Conservation (phyloP, 2,113 vertebrate genomes). For the Coptodon rendalli region DNA sequence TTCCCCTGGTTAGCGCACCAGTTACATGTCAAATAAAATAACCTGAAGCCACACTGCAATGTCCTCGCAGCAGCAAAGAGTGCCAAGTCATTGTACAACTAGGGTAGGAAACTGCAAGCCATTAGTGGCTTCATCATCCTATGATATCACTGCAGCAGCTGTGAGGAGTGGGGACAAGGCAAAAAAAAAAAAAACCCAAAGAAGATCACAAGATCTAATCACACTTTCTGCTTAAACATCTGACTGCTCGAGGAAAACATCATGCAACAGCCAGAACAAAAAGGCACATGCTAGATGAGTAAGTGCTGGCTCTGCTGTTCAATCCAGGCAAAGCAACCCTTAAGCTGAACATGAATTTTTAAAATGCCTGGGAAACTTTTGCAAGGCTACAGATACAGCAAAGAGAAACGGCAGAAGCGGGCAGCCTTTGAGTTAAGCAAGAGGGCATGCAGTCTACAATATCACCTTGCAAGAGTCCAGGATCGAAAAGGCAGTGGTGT, state of each 20-base stretch:
- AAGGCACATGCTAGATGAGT: background rate
- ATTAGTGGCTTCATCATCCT: background rate
- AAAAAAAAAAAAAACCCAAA: fast-evolving
- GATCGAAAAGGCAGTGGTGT: background rate
- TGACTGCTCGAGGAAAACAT: background rate
- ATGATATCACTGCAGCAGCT: slow-evolving; percentile 24
- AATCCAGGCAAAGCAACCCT: background rate
- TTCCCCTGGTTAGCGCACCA: background rate
- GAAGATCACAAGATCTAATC: slow-evolving; percentile 33
- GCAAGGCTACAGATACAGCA: background rate
- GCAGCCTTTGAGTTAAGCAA: background rate
- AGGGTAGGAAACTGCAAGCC: slow-evolving; percentile 21
- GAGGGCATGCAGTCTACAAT: background rate
- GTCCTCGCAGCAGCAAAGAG: slow-evolving; percentile 3
- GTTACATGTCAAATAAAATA: slow-evolving; percentile 24
- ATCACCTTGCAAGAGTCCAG: background rate
- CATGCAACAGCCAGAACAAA: background rate
- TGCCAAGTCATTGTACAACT: slow-evolving; percentile 24
- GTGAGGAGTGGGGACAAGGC: background rate
- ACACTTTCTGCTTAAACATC: slow-evolving; percentile 18
- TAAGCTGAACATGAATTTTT: background rate
- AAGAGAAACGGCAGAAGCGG: background rate
- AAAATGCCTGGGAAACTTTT: slow-evolving; percentile 21
- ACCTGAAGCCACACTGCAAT: slow-evolving; percentile 1
- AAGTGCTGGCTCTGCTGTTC: background rate